A percentile compares a stretch with the other conserved stretches of the same genome.
Conservation (phyloP, 2,113 vertebrate species). For the Genyomyrus donnyi region DNA sequence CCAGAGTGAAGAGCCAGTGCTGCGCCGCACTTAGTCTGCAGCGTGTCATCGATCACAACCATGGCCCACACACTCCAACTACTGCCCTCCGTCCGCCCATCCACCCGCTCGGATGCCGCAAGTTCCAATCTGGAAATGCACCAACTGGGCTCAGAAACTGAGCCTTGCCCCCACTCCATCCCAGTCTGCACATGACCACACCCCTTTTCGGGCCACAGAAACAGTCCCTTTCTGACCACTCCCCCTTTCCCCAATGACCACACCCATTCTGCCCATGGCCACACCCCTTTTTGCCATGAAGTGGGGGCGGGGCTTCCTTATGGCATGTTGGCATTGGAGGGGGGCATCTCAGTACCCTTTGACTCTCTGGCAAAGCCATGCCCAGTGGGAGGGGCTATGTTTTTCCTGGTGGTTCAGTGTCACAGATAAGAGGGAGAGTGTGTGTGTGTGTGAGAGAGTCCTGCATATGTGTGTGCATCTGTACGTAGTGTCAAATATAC, state of each 20-base stretch:
- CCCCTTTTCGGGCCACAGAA: neutral
- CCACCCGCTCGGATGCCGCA: neutral
- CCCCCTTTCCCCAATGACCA: neutral
- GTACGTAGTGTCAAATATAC: neutral
- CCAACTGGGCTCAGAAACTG: neutral
- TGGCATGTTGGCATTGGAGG: neutral
- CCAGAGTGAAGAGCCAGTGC: slow-evolving; percentile 30
- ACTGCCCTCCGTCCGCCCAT: slow-evolving; percentile 40
- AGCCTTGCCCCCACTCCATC: neutral
- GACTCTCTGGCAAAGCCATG: neutral
- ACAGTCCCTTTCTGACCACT: neutral
- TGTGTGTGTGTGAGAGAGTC: neutral
- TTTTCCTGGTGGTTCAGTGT: neutral
- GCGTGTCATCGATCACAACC: slow-evolving; percentile 46
- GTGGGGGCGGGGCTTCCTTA: neutral
- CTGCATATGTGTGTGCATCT: neutral
- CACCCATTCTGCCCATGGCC: neutral
- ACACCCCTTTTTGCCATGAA: neutral
- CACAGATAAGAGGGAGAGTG: neutral
- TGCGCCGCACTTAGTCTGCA: slow-evolving; percentile 30
- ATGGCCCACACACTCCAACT: slow-evolving; percentile 43
- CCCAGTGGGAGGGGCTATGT: neutral
- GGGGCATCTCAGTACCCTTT: neutral
- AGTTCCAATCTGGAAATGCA: neutral
- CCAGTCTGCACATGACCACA: neutral